Percentiles rank a stretch among this genome's conserved stretches.
Conservation (phyloP, 2,888 invertebrate genomes). For the Antheraea assamensis region DNA sequence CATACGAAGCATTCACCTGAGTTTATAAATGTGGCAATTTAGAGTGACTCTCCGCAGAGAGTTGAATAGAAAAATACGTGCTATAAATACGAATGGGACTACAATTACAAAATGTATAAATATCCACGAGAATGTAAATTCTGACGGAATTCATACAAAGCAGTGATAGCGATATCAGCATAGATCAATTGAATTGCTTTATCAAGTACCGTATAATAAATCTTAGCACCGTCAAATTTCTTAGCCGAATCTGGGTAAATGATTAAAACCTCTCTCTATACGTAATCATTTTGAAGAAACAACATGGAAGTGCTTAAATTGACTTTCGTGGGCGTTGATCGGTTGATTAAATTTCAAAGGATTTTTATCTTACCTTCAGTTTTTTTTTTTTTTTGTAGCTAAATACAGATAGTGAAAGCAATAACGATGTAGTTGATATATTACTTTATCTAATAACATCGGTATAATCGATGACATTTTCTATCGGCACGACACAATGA, state of each 20-base stretch:
- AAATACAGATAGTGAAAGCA: background rate
- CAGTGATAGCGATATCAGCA: constrained; percentile 24
- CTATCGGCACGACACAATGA: background rate
- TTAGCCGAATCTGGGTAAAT: constrained; percentile 35
- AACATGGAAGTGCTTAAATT: constrained; percentile 11
- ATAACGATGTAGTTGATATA: background rate
- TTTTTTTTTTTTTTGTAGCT: background rate
- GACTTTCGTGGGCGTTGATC: constrained; percentile 14
- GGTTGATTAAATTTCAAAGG: constrained; percentile 26
- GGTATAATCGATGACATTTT: background rate
- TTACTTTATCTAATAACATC: background rate
- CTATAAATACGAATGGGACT: no score
- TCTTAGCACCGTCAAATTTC: constrained; percentile 36
- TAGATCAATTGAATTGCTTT: constrained; percentile 43
- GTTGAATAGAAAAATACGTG: background rate
- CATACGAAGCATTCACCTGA: no score
- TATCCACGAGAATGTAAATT: background rate
- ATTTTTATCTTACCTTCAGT: constrained; percentile 3
- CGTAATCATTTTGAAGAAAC: constrained; percentile 6
- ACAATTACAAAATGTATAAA: no score
- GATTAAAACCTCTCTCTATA: constrained; percentile 23
- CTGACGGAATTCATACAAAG: background rate
- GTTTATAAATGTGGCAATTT: background rate
- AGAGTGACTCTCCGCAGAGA: background rate
- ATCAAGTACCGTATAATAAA: constrained; percentile 40